phyloP scores from a whole-genome alignment of 2,888 invertebrate species.

The Stictocephala bisonia region DNA sequence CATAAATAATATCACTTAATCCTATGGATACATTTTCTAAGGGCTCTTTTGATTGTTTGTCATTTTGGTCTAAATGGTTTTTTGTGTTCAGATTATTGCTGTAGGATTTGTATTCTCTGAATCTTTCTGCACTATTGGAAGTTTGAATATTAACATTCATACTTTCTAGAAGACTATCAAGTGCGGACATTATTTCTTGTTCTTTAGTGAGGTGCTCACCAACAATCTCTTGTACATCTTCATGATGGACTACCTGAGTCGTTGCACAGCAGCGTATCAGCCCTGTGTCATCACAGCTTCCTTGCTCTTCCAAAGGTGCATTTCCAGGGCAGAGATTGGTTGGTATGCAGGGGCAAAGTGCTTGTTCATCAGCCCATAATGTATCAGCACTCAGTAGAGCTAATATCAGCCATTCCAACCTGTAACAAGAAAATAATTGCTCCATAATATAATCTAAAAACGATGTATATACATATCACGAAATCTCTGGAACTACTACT shows the following conservation, averaged over 20 bases:
- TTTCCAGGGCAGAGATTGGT: too few species aligned
- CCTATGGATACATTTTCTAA: background rate
- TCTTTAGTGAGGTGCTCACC: background rate
- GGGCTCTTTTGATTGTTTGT: background rate
- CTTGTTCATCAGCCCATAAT: background rate
- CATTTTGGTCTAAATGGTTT: background rate
- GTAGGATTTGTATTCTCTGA: slow-evolving; percentile 7
- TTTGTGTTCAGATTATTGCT: background rate
- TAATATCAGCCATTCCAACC: background rate
- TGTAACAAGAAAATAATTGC: background rate
- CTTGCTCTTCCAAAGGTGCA: too few species aligned
- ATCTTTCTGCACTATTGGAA: background rate
- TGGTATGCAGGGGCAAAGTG: too few species aligned
- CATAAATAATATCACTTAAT: too few species aligned
- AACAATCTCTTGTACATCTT: background rate
- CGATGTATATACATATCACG: too few species aligned
- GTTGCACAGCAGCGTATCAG: too few species aligned
- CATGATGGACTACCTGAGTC: background rate
- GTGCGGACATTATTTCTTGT: background rate
- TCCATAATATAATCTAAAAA: too few species aligned
- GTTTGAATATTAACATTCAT: background rate
- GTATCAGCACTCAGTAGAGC: background rate
- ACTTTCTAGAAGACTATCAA: background rate
- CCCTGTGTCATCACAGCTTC: too few species aligned
- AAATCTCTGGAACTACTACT: too few species aligned